phyloP scores from a whole-genome alignment of 2,797 vertebrate species.

The Danio albolineatus region DNA sequence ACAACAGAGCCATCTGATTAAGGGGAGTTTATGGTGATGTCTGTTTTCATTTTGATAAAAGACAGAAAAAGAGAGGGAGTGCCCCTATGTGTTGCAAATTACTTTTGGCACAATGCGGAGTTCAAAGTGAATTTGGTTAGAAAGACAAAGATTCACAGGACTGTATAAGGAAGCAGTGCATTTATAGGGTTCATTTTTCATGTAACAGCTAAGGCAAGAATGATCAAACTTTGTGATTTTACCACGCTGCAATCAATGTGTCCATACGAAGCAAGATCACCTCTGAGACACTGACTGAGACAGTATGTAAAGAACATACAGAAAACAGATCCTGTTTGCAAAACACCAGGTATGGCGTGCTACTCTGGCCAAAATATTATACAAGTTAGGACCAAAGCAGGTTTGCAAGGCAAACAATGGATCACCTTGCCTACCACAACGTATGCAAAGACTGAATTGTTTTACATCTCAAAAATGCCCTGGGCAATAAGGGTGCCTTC shows the following conservation, averaged over 20 bases:
- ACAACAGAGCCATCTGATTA: constrained; percentile 79
- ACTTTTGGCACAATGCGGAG: constrained; percentile 54
- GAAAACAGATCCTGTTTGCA: constrained; percentile 19
- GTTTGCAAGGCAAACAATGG: constrained; percentile 52
- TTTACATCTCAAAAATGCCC: constrained; percentile 64
- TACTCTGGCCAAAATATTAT: background rate
- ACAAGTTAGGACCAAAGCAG: background rate
- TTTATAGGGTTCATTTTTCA: constrained; percentile 19
- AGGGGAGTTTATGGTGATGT: constrained; percentile 72
- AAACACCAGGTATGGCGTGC: constrained; percentile 1
- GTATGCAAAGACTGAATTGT: constrained; percentile 70
- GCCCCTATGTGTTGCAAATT: constrained; percentile 61
- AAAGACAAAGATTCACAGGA: constrained; percentile 52
- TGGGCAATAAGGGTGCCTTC: constrained; percentile 7
- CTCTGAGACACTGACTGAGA: background rate
- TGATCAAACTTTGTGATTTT: constrained; percentile 20
- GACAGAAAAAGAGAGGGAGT: constrained; percentile 57
- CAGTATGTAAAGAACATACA: background rate
- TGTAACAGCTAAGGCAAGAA: constrained; percentile 6
- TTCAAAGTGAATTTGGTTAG: constrained; percentile 59
- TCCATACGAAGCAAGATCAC: background rate
- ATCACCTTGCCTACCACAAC: constrained; percentile 37
- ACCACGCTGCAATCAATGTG: background rate
- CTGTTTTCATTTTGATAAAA: constrained; percentile 75
- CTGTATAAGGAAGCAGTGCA: constrained; percentile 22